Percentiles rank a stretch among this genome's conserved stretches.
phyloP scores from a whole-genome alignment of 2,888 invertebrate genomes.

The Blastobasis adustella region DNA sequence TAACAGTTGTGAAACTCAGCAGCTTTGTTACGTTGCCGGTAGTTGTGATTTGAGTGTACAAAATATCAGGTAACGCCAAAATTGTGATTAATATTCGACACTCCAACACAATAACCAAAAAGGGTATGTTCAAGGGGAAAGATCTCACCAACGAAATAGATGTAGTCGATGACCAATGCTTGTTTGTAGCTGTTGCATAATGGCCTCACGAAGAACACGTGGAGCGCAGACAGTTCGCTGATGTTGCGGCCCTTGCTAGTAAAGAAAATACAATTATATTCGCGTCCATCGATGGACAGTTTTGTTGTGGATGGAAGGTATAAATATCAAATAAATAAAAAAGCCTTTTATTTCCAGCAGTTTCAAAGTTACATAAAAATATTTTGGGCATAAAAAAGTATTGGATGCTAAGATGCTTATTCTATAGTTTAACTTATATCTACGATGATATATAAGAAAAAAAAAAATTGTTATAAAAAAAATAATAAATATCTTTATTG shows the following conservation, averaged over 20 bases:
- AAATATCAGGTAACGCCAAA: too few relatives aligned
- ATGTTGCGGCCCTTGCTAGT: constrained; percentile 32
- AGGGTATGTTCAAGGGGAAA: too few relatives aligned
- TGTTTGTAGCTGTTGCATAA: constrained; percentile 54
- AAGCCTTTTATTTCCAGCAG: not conserved
- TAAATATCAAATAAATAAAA: not conserved
- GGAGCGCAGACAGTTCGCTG: constrained; percentile 36
- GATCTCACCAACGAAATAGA: constrained; percentile 46
- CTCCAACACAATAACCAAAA: too few relatives aligned
- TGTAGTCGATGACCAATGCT: constrained; percentile 42
- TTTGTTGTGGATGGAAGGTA: not conserved
- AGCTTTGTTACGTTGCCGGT: too few relatives aligned
- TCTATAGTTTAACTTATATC: too few relatives aligned
- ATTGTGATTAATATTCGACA: too few relatives aligned
- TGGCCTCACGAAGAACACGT: constrained; percentile 47
- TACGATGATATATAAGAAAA: too few relatives aligned
- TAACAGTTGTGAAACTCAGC: too few relatives aligned
- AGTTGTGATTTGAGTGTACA: too few relatives aligned
- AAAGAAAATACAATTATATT: constrained; percentile 5
- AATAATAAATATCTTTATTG: too few relatives aligned
- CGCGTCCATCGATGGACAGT: not conserved
- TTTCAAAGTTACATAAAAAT: not conserved
- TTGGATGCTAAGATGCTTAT: not conserved
- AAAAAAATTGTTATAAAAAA: too few relatives aligned
- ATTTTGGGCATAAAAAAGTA: not conserved